These are phyloP conservation scores for Lepidostoma basale DNA, from an alignment of 1,140 invertebrate genomes.

Conservation along the genomic window DNA sequence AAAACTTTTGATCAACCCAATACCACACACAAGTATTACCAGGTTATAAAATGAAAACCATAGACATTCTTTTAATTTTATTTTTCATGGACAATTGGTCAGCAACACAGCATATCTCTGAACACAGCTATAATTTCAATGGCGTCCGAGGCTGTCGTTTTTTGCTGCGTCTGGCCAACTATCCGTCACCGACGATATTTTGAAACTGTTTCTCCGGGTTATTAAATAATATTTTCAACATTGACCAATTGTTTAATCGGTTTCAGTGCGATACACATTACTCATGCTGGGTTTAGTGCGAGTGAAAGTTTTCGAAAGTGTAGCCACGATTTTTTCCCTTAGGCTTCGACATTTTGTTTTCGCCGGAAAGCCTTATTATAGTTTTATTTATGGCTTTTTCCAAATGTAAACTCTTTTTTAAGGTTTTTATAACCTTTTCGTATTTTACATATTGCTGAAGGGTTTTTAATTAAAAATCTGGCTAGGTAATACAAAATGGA, in stretches of 20 bases:
- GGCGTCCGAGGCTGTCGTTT: constrained; percentile 32
- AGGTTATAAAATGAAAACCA: not conserved
- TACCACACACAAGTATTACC: not conserved
- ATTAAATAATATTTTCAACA: constrained; percentile 17
- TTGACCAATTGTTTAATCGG: not conserved
- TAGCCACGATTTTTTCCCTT: constrained; percentile 34
- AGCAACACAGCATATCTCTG: too few relatives aligned
- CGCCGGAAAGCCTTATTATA: constrained; percentile 26
- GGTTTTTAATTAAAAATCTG: constrained; percentile 1
- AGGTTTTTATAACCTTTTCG: not conserved
- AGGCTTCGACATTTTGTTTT: constrained; percentile 36
- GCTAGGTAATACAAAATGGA: constrained; percentile 18
- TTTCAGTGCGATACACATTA: not conserved
- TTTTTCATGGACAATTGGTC: constrained; percentile 22
- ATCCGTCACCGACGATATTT: constrained; percentile 17
- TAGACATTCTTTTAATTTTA: not conserved
- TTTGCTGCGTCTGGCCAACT: constrained; percentile 16
- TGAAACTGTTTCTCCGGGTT: constrained; percentile 2
- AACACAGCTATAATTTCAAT: constrained; percentile 24
- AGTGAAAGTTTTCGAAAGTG: constrained; percentile 40
- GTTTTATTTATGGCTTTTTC: constrained; percentile 30
- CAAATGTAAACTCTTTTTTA: not conserved
- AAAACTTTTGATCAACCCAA: too few relatives aligned
- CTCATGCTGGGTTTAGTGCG: not conserved
- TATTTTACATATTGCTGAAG: not conserved